A percentile compares a stretch with the other conserved stretches of the same genome.
Evolutionary conservation across 2,888 invertebrate species (phyloP).

Genomic region (Eugnorisma glareosa): DNA sequence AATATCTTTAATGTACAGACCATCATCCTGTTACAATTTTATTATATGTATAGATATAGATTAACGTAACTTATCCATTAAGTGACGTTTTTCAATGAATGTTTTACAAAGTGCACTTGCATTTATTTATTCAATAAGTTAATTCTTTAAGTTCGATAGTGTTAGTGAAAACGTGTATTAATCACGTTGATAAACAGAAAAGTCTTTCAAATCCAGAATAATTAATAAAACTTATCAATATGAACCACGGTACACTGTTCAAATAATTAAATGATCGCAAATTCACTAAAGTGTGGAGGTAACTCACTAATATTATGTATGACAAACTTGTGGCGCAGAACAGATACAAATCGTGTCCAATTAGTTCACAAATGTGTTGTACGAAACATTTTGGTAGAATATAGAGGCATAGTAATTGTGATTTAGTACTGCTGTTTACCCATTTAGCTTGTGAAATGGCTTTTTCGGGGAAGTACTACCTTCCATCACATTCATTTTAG

Average conservation of each 20-base stretch:
- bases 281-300: conserved; percentile 25
- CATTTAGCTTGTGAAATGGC: background rate
- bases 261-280: conserved; percentile 15
- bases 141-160: background rate
- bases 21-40: no score
- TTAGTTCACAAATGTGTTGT: conserved; percentile 21
- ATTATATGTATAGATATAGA: no score
- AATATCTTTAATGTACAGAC: no score
- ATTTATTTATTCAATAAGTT: background rate
- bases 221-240: background rate
- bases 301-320: conserved; percentile 34
- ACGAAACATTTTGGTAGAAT: conserved; percentile 4
- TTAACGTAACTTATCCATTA: background rate
- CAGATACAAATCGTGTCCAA: conserved; percentile 38
- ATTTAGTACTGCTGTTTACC: background rate
- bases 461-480: background rate
- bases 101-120: background rate
- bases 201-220: background rate
- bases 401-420: background rate
- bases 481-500: background rate
- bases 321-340: conserved; percentile 22
- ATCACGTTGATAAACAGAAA: background rate
- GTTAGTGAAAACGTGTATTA: background rate
- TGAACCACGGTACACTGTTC: background rate
- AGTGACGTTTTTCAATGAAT: background rate